These are phyloP conservation scores for Xestia c-nigrum DNA, from an alignment of 2,888 invertebrate genomes.

Conservation along the genomic window DNA sequence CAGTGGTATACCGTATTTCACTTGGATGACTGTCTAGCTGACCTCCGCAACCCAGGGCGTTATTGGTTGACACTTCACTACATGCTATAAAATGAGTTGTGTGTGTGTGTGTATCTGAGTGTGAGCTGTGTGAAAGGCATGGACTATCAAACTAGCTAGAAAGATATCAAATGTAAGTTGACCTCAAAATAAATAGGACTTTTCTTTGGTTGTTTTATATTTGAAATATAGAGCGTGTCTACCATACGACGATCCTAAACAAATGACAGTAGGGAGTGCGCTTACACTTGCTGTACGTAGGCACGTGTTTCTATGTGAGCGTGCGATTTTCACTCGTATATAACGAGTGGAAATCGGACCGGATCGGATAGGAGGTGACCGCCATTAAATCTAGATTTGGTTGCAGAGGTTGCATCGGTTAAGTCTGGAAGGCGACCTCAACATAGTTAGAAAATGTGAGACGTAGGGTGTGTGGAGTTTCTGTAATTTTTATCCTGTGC, in stretches of 20 bases:
- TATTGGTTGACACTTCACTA: neutral
- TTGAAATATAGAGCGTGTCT: neutral
- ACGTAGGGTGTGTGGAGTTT: neutral
- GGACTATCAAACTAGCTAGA: neutral
- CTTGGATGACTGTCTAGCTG: too few species aligned
- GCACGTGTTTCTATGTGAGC: neutral
- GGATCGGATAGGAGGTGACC: neutral
- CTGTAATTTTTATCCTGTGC: conserved; percentile 10
- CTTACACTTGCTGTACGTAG: neutral
- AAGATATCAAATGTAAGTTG: neutral
- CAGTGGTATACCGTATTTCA: neutral
- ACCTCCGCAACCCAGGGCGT: neutral
- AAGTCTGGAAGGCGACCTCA: neutral
- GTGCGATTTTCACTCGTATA: too few species aligned
- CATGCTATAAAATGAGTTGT: neutral
- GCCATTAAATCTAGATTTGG: neutral
- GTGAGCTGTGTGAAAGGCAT: neutral
- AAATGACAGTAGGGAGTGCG: neutral
- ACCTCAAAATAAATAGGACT: neutral
- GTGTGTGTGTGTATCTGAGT: neutral
- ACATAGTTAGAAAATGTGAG: neutral
- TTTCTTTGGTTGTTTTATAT: neutral
- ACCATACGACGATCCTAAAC: neutral
- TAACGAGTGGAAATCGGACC: too few species aligned
- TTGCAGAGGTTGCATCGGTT: neutral